phyloP scores from a whole-genome alignment of 2,888 invertebrate genomes.

The Archaeoteleia sp. region DNA sequence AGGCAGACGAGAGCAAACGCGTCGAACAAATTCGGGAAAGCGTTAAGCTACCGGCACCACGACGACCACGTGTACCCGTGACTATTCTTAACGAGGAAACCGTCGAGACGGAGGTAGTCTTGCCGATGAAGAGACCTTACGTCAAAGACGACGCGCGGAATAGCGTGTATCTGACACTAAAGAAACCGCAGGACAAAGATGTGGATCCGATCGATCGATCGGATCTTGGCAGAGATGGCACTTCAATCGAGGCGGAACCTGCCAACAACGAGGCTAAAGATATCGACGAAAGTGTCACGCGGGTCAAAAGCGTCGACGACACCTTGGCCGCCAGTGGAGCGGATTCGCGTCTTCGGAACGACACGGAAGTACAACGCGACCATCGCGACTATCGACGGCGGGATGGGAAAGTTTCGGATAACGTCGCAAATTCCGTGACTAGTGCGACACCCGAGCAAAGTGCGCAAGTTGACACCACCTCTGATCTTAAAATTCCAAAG shows the following conservation, averaged over 20 bases:
- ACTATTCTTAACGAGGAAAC: constrained; percentile 19
- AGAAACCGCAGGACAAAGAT: constrained; percentile 46
- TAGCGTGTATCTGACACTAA: constrained; percentile 70
- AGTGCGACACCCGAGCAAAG: no score
- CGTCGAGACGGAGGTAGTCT: constrained; percentile 63
- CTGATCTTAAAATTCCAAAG: not conserved
- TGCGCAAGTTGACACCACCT: no score
- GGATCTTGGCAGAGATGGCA: constrained; percentile 40
- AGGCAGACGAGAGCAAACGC: constrained; percentile 22
- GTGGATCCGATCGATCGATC: constrained; percentile 33
- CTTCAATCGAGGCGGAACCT: constrained; percentile 35
- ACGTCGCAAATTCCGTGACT: no score
- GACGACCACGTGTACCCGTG: constrained; percentile 9
- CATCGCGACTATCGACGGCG: not conserved
- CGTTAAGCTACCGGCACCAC: constrained; percentile 65
- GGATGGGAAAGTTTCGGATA: no score
- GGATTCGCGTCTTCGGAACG: constrained; percentile 23
- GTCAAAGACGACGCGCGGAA: constrained; percentile 68
- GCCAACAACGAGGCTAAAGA: constrained; percentile 60
- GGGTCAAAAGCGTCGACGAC: constrained; percentile 57
- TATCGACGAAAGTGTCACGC: constrained; percentile 58
- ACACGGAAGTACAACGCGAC: constrained; percentile 22
- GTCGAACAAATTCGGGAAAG: constrained; percentile 68
- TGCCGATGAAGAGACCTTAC: constrained; percentile 67
- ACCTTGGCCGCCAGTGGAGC: constrained; percentile 51